Percentiles rank a stretch among this genome's conserved stretches.
Conservation (phyloP, 2,113 vertebrate genomes). For the Siniperca knerii region DNA sequence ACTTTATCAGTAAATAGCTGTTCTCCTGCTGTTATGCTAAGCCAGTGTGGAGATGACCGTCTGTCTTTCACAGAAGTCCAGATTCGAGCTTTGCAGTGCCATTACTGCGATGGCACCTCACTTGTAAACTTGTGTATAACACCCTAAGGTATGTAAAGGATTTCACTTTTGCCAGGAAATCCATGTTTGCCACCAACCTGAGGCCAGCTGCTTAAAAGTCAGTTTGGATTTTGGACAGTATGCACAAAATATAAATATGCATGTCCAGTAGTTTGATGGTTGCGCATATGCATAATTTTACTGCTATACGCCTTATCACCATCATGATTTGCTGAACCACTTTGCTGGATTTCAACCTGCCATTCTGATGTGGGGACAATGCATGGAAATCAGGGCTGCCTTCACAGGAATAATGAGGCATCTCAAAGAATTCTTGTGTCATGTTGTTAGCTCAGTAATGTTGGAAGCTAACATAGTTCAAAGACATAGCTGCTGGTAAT, state of each 20-base stretch:
- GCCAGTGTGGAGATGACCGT: conserved; percentile 27
- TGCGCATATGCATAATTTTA: not conserved
- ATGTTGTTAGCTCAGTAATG: conserved; percentile 9
- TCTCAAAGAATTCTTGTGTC: not conserved
- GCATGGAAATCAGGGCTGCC: not conserved
- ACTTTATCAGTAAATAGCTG: conserved; percentile 62
- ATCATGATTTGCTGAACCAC: not conserved
- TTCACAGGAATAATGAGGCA: not conserved
- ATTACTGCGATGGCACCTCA: not conserved
- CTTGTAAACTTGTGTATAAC: not conserved
- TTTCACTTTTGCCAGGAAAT: not conserved
- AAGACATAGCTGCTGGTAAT: conserved; percentile 8
- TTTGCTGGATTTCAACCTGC: not conserved
- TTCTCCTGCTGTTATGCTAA: conserved; percentile 59
- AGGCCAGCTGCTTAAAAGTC: not conserved
- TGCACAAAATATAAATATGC: not conserved
- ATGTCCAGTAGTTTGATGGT: not conserved
- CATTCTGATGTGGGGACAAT: not conserved
- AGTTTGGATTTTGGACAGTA: not conserved
- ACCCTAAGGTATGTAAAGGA: not conserved
- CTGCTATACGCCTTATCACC: not conserved
- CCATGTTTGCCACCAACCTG: not conserved
- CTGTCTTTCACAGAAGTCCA: conserved; percentile 41
- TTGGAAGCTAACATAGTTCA: conserved; percentile 14
- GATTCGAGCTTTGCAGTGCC: not conserved